A percentile compares a stretch with the other conserved stretches of the same genome.
Evolutionary conservation across 2,113 vertebrate genomes (phyloP).

Genomic region (Drymodes brunneopygia): DNA sequence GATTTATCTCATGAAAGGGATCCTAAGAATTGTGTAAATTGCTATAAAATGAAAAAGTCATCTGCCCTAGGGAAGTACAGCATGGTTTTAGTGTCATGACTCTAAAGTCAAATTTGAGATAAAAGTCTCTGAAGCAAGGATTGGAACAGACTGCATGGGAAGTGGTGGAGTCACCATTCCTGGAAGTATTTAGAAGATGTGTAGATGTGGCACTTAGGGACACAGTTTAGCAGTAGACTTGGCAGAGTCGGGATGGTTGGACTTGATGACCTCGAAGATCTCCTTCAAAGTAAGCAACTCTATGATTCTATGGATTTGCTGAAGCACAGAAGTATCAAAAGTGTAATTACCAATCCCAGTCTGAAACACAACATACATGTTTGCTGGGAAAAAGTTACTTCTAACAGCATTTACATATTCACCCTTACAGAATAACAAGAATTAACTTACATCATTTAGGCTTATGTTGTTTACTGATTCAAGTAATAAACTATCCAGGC

Average conservation of each 20-base stretch:
- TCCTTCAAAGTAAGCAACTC: background rate
- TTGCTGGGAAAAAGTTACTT: background rate
- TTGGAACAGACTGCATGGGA: background rate
- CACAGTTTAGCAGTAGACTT: background rate
- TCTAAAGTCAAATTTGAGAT: background rate
- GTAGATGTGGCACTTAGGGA: background rate
- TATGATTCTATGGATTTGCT: background rate
- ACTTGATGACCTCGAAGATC: background rate
- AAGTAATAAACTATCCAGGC: slow-evolving; percentile 62
- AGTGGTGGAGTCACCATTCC: background rate
- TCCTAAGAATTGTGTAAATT: background rate
- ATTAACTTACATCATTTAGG: slow-evolving; percentile 78
- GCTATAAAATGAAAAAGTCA: background rate
- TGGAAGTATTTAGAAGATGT: background rate
- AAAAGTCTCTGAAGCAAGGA: background rate
- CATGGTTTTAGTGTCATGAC: background rate
- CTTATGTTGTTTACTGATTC: slow-evolving; percentile 73
- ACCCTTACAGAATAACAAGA: background rate
- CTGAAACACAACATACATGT: background rate
- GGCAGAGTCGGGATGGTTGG: background rate
- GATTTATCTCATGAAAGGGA: background rate
- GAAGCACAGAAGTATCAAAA: background rate
- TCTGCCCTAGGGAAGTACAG: background rate
- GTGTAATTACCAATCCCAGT: background rate
- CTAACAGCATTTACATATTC: background rate